These are phyloP conservation scores for Phrynosoma blainvillii DNA, from an alignment of 2,113 vertebrate genomes.

Conservation along the genomic window DNA sequence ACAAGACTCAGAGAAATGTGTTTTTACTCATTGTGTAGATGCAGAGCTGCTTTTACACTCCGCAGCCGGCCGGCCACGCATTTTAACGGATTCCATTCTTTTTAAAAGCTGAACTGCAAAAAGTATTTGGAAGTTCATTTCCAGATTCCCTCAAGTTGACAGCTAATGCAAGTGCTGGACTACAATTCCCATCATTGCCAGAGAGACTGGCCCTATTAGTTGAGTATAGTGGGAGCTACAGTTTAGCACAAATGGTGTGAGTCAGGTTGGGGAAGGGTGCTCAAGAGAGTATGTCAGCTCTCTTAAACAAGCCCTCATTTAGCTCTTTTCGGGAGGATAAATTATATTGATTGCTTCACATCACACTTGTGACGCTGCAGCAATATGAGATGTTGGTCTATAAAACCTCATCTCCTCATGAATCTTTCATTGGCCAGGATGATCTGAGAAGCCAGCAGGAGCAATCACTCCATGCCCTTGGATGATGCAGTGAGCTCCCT, in stretches of 20 bases:
- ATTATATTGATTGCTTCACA: slow-evolving; percentile 72
- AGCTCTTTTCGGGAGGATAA: slow-evolving; percentile 65
- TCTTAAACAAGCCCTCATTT: slow-evolving; percentile 70
- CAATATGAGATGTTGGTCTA: slow-evolving; percentile 63
- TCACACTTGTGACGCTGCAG: slow-evolving; percentile 65
- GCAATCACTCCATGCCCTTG: slow-evolving; percentile 56
- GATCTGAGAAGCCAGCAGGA: slow-evolving; percentile 68
- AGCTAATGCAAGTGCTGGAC: neutral
- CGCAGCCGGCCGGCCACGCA: neutral
- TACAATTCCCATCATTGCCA: too few relatives aligned
- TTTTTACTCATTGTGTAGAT: neutral
- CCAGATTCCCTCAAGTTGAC: slow-evolving; percentile 9
- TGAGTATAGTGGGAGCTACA: neutral
- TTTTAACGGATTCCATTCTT: slow-evolving; percentile 41
- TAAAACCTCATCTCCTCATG: slow-evolving; percentile 72
- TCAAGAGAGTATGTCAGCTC: slow-evolving; percentile 65
- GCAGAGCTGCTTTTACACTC: slow-evolving; percentile 14
- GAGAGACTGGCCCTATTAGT: too few relatives aligned
- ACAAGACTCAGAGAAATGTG: neutral
- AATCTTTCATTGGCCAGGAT: slow-evolving; percentile 77
- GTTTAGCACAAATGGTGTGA: neutral
- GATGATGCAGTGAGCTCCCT: slow-evolving; percentile 71
- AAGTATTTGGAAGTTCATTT: slow-evolving; percentile 55
- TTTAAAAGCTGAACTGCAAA: slow-evolving; percentile 66
- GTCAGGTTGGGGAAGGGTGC: neutral